Conservation (phyloP, 2,113 vertebrate species). For the Salvelinus alpinus region DNA sequence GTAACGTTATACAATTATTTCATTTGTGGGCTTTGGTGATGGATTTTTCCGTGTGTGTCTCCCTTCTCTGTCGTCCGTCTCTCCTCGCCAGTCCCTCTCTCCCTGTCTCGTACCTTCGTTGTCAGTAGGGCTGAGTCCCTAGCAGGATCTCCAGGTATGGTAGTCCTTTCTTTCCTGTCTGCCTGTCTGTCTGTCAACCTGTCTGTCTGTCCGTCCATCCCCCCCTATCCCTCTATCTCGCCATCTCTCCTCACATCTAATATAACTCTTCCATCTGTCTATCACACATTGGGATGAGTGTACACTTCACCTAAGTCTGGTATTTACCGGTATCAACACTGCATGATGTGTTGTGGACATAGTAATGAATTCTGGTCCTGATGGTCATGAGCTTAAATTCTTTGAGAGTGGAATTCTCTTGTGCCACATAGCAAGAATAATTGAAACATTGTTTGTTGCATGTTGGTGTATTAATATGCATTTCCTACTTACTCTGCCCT, state of each 20-base stretch:
- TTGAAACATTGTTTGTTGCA: background rate
- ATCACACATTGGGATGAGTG: background rate
- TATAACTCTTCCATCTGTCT: background rate
- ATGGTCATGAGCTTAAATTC: background rate
- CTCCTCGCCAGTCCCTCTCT: conserved; percentile 87
- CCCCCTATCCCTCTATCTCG: background rate
- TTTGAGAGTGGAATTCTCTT: background rate
- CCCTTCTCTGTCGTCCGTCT: conserved; percentile 62
- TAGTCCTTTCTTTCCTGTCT: conserved; percentile 30
- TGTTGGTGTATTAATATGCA: background rate
- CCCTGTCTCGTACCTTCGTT: conserved; percentile 96
- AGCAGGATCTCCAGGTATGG: conserved; percentile 96
- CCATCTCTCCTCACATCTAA: background rate
- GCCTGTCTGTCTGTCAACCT: background rate
- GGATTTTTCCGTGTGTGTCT: conserved; percentile 19
- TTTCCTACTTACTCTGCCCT: background rate
- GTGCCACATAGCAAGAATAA: background rate
- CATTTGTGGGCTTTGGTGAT: conserved; percentile 19
- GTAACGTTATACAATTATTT: background rate
- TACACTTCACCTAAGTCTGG: background rate
- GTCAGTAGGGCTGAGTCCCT: conserved; percentile 96
- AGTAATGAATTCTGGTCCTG: background rate
- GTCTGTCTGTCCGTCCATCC: background rate
- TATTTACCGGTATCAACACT: background rate
- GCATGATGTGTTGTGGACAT: background rate